Base-by-base conservation (phyloP, 2,797 vertebrate genomes). In the Mico argentatus region DNA sequence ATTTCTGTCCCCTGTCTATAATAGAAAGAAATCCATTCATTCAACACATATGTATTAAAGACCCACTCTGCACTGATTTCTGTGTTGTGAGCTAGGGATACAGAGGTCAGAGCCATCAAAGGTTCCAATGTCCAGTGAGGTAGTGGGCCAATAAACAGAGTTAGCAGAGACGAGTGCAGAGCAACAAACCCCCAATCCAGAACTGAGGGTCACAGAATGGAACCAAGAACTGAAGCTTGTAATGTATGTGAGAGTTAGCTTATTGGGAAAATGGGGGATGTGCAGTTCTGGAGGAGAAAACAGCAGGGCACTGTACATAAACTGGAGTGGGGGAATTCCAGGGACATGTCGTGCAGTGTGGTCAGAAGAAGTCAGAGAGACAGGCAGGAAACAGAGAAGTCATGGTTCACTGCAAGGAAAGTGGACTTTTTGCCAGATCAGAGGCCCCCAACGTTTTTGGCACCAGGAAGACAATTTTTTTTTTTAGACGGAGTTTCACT, bases 341-440 rank as follows among this genome's bases (percentile, higher is more conserved):
- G 27, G 19, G 2, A 7, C 3, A 9, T 0, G 0, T 0, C 19
- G n/a, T 1, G 2, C 13, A 20, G 19, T 15, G 3, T 33, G 3
- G 20, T 36, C 22, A 72, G 77, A n/a, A 67, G 76, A 14, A 24
- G 46, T 24, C 39, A 70, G 57, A 77, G 17, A 44, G 67, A 0
- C 0, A 20, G 4, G 39, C 0, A 79, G 64, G 17, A 3, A 55
- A 39, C 13, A 77, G 50, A 57, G 36, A 36, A 83, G 36, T 13
- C 2, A 5, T 1, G 2, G n/a, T 36, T 33, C 57, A 44, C 30
- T 17, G 73, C 26, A 36, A 19, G 2, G 41, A 77, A 7, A 48
- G 64, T 12, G 26, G 10, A 17, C 11, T 93, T 77, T 33, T 41
- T 80, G 14, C 30, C 30, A 85, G 4, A 67, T 11, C 15, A 67